Evolutionary conservation across 2,888 invertebrate species (phyloP).

Genomic region (Autographa pulchrina): DNA sequence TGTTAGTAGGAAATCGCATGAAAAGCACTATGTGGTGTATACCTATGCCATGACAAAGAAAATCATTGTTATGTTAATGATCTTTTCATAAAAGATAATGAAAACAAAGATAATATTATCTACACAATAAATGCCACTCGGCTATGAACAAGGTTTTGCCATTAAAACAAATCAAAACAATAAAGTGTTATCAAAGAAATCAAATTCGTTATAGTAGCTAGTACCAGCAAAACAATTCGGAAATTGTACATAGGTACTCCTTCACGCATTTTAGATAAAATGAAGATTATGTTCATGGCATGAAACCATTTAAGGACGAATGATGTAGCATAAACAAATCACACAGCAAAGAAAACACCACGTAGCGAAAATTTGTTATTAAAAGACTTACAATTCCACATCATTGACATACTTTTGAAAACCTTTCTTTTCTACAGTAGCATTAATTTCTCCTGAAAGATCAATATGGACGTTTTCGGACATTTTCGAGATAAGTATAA

Average conservation of each 20-base stretch:
- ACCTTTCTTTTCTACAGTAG: conserved; percentile 82
- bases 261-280: background rate
- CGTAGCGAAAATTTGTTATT: conserved; percentile 70
- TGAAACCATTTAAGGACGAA: conserved; percentile 40
- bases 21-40: conserved; percentile 42
- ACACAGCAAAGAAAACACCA: conserved; percentile 64
- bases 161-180: conserved; percentile 6
- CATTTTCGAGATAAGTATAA: conserved; percentile 68
- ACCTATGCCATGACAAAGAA: background rate
- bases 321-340: conserved; percentile 42
- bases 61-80: conserved; percentile 1
- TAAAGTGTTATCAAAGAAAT: conserved; percentile 2
- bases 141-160: background rate
- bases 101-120: background rate
- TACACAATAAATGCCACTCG: background rate
- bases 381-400: conserved; percentile 84
- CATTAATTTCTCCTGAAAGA: conserved; percentile 85
- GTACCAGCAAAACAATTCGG: background rate
- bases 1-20: conserved; percentile 31
- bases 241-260: background rate
- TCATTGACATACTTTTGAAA: conserved; percentile 88
- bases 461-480: conserved; percentile 86
- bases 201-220: background rate
- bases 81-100: background rate
- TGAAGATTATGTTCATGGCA: conserved; percentile 15